Evolutionary conservation across 1,140 invertebrate genomes (phyloP), one percentile per base, ranked within the genome.

Genomic region (Dinothrombium tinctorium): DNA sequence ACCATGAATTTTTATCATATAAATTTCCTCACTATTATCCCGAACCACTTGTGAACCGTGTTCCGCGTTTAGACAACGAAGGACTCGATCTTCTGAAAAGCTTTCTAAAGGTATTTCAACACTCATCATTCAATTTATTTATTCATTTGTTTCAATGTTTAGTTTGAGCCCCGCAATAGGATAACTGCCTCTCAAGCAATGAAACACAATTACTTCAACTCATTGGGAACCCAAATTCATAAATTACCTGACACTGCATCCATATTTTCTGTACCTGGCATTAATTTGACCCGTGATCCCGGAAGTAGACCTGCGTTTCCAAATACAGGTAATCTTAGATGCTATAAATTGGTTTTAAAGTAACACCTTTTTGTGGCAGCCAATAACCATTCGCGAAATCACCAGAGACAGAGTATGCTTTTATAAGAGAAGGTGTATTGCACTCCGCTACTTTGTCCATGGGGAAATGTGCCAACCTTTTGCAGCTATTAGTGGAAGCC

Each of bases 161-260:
- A 73, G 68, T 74, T 70, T 55, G 66, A 73, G 51, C 67, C 67
- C 9, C 64, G 57, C 46, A 59, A 56, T 38, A 55, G 72, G 42
- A 62, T 69, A 29, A 66, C 67, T 26, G 71, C 72, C 25, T 45
- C 54, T 25, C 63, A 68, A 44, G 69, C 63, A 11, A 62, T 69
- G 59, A 62, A 60, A 41, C 69, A 73, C 57, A 52, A 60, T 3
- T 73, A 71, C 53, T 69, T 74, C 47, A 55, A 62, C 45, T 61
- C 58, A 45, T 54, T 71, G 23, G 65, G 66, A 42, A 59, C 61
- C 44, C 57, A 53, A 45, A 57, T 69, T 31, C 62, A 63, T 48
- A 59, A 60, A 45, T 52, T 72, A 38, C 58, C 63, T 32, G 69
- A 71, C 52, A 65, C 61, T 55, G 63, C 59, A 33, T 69, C 68